A percentile compares a stretch with the other conserved stretches of the same genome.
Evolutionary conservation across 2,113 vertebrate genomes (phyloP).

Genomic region (Tychaedon coryphoeus): DNA sequence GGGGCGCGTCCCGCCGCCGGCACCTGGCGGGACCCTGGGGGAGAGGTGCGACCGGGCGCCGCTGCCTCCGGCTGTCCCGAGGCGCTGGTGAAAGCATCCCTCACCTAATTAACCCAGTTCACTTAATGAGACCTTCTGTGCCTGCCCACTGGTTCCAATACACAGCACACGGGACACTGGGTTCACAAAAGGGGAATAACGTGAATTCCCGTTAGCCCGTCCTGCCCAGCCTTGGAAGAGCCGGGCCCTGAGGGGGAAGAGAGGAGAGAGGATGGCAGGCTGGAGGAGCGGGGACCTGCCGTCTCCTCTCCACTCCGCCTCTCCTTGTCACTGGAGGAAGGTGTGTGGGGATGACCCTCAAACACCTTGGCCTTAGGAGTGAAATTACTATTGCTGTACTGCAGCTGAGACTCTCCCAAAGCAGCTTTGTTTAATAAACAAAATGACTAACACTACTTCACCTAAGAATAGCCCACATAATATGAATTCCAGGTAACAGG

Average conservation of each 20-base stretch:
- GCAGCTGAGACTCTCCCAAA: neutral
- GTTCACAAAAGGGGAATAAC: fast-evolving
- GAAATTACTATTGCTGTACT: fast-evolving
- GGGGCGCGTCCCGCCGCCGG: neutral
- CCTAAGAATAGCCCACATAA: neutral
- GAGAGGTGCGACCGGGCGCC: neutral
- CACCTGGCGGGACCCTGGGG: neutral
- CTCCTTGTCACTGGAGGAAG: neutral
- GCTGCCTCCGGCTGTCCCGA: fast-evolving
- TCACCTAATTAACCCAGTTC: neutral
- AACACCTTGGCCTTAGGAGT: neutral
- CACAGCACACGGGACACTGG: neutral
- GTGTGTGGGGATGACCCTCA: neutral
- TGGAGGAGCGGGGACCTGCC: neutral
- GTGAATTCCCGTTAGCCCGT: too few relatives aligned
- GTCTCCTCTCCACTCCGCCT: fast-evolving
- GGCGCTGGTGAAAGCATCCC: neutral
- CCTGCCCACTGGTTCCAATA: neutral
- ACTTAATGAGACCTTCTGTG: neutral
- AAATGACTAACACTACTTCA: neutral
- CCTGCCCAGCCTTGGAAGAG: neutral
- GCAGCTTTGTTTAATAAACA: neutral
- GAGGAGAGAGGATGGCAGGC: neutral
- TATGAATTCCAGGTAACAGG: neutral
- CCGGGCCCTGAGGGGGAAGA: fast-evolving